Evolutionary conservation across 2,888 invertebrate genomes (phyloP), one percentile per base, ranked within the genome.

Genomic region (Philonicus albiceps): DNA sequence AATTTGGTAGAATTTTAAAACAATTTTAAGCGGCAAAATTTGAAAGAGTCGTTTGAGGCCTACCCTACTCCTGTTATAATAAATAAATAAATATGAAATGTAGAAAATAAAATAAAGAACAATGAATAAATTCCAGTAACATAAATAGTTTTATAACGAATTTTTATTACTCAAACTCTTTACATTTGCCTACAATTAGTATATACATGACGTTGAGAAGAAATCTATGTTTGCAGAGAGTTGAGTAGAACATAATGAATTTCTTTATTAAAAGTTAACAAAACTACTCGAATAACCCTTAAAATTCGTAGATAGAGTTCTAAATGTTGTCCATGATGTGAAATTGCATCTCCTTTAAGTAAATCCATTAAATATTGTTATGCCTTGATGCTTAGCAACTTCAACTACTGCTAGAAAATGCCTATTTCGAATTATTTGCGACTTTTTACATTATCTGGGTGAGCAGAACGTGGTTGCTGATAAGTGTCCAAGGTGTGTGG

Each of bases 201-300:
- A 78, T 78, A 78, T 78, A 78, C 78, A 78, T 78, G 27, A 43
- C 40, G 37, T 78, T 43, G 43, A 78, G 40, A 43, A 78, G 78
- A 78, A 78, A 78, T 78, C 64, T 64, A 64, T 64, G 11, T 27
- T 78, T 40, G 40, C 22, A 40, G 27, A 78, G 27, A 22, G 11
- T 78, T 78, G 40, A 78, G 55, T 81, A 81, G 30, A 81, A 81
- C 81, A 53, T 81, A 22, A 19, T 81, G 55, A 81, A 81, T 55
- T 34, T 78, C 27, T 81, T 81, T 81, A 81, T 81, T 81, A 81
- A 81, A 81, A 81, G 55, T 81, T 81, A 81, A 81, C 81, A 81
- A 81, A 81, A 53, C 81, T 81, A 53, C 55, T 81, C 40, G 27
- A 43, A 27, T 78, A 43, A 43, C 43, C 43, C 74, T 31, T 74